phyloP scores from a whole-genome alignment of 2,888 invertebrate genomes.

The Tipula lateralis region DNA sequence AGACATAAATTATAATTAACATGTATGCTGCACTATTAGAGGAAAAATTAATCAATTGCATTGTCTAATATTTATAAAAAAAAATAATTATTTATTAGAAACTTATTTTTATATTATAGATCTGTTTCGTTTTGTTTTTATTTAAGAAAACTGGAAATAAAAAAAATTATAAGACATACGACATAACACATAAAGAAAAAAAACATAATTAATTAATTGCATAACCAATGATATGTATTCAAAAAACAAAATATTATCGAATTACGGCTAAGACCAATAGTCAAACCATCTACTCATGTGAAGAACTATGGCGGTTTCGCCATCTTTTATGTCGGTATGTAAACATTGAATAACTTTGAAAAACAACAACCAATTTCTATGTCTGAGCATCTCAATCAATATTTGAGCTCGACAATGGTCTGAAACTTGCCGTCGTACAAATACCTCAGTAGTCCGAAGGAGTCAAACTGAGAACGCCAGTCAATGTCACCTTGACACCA shows the following conservation, averaged over 20 bases:
- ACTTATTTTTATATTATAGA: not conserved
- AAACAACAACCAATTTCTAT: too few species aligned
- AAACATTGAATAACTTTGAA: too few species aligned
- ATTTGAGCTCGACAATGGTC: too few species aligned
- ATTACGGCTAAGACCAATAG: not conserved
- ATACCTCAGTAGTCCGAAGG: too few species aligned
- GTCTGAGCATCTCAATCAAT: too few species aligned
- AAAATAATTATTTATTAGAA: not conserved
- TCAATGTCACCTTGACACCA: too few species aligned
- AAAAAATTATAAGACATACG: constrained; percentile 13
- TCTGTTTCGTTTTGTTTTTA: not conserved
- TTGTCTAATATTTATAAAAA: not conserved
- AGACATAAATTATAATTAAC: not conserved
- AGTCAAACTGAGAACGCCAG: too few species aligned
- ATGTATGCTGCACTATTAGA: not conserved
- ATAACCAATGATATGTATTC: not conserved
- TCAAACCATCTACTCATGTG: too few species aligned
- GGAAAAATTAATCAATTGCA: not conserved
- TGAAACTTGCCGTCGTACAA: too few species aligned
- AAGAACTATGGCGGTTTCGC: too few species aligned
- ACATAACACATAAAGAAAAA: not conserved
- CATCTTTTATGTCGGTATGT: not conserved
- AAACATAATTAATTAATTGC: not conserved
- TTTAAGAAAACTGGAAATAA: constrained; percentile 19
- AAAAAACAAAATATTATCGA: not conserved